Evolutionary conservation across 2,797 vertebrate species (phyloP), one percentile per base, ranked within the genome.

Genomic region (Micropoecilia bifurca): DNA sequence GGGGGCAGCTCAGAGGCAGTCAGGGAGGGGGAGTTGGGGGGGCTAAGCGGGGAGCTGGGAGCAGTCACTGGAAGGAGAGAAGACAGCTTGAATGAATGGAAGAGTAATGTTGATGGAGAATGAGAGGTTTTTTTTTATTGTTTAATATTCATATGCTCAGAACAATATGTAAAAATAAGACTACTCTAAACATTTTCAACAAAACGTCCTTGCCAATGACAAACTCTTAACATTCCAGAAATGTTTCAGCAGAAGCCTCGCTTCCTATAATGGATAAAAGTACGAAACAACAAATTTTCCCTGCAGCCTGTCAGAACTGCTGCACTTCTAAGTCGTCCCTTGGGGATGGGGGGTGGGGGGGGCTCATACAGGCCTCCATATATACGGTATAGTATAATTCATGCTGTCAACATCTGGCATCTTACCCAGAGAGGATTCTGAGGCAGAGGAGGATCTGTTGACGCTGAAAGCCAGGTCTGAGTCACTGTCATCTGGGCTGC

Each of bases 381-480:
- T 69, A 75, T 55, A 75, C 78, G 63, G 10, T 50, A 57, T 59
- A 74, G 57, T 71, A 36, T 53, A n/a, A 59, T 33, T 30, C 53
- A 75, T n/a, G 76, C 39, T 68, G 80, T 83, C 61, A 81, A 47
- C 33, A 71, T 87, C 80, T 85, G 78, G 68, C 55, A 71, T 87
- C 97, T 95, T 94, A 99, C 99, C 99, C 39, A 99, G 96, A 1
- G 99, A 99, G 3, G 99, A 99, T 91, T 99, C 98, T 0, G 99
- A 99, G 41, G 98, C 97, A 4, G 98, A 99, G 0, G 98, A 99
- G 0, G 98, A 99, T 89, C 97, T 96, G 95, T 99, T 99, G 89
- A 98, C 97, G 0, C 97, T 98, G 96, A 99, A 98, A 84, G 96
- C 97, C 96, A 98, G 95, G 88, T 99, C 99, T 3, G 98, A 99